Conservation (phyloP, 2,888 invertebrate species). For the Ochropleura leucogaster region DNA sequence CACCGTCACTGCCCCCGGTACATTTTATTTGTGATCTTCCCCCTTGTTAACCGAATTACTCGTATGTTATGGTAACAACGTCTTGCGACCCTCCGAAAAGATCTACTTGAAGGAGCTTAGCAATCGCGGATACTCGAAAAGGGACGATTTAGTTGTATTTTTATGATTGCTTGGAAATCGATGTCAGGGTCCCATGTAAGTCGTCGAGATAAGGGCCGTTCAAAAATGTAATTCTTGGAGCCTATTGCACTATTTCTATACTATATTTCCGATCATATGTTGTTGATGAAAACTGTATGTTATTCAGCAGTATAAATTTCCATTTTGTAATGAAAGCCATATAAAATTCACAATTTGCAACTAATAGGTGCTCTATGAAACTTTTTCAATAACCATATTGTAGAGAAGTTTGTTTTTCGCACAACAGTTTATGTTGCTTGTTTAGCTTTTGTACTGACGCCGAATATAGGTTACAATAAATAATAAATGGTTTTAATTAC, state of each 20-base stretch:
- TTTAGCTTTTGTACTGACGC: constrained; percentile 22
- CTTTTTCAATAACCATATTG: constrained; percentile 27
- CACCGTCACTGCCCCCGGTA: constrained; percentile 74
- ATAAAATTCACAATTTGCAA: constrained; percentile 3
- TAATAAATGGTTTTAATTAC: constrained; percentile 57
- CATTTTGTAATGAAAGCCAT: not conserved
- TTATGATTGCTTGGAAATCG: constrained; percentile 49
- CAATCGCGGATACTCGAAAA: constrained; percentile 43
- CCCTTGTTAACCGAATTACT: constrained; percentile 82
- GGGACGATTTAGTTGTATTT: constrained; percentile 58
- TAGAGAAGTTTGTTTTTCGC: constrained; percentile 23
- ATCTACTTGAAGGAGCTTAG: constrained; percentile 75
- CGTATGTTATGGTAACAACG: constrained; percentile 82
- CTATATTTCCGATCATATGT: constrained; percentile 14
- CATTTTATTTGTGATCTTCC: constrained; percentile 69
- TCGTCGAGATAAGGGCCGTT: constrained; percentile 29
- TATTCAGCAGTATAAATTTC: constrained; percentile 1
- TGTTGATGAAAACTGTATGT: not conserved
- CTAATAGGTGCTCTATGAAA: constrained; percentile 1
- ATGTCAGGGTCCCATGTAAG: constrained; percentile 36
- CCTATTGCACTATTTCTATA: constrained; percentile 12
- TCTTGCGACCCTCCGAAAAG: constrained; percentile 84
- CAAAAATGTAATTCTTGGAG: constrained; percentile 39
- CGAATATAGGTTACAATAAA: constrained; percentile 50
- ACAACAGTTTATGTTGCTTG: constrained; percentile 27